Base-by-base conservation (phyloP, 2,888 invertebrate genomes). In the Idaea biselata region DNA sequence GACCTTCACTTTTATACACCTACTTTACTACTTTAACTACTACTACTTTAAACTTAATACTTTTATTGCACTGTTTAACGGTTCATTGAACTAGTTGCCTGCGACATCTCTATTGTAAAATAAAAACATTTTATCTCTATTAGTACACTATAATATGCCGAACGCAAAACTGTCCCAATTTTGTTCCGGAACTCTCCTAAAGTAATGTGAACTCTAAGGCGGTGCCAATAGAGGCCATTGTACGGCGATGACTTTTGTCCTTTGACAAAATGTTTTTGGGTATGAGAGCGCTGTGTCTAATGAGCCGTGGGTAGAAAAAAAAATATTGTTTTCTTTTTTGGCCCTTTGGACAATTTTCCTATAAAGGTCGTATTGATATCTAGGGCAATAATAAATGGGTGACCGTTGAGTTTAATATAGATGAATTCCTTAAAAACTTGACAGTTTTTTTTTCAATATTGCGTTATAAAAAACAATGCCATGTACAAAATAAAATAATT, bases 251-350 rank as follows among this genome's bases (percentile, higher is more conserved):
- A 59, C 56, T 64, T 61, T 62, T 71, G 71, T 69, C 76, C 79
- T 80, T 81, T 81, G 80, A 80, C 76, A 78, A 77, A 73, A 78
- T 65, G 75, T 74, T 78, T 72, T 76, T 67, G 69, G 70, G 70
- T 70, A n/a, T 71, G 73, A 73, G 71, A 77, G 76, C 76, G 79
- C 77, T 76, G 74, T 71, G 73, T 62, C 76, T 81, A 81, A 80
- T 81, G 81, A 81, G 81, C 76, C 77, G 64, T 77, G 73, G 71
- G 73, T 76, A 68, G 67, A 65, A 67, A 73, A 74, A 78, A 75
- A 69, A 74, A 72, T 25, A 3, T 68, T 75, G 73, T 75, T 80
- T 72, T 76, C 63, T 71, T 72, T 69, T 73, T 68, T 67, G 75
- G 68, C 70, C 69, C 68, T 64, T 63, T 74, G 66, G 60, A 18